Conservation (phyloP, 2,888 invertebrate genomes). For the Ischnus inquisitorius region DNA sequence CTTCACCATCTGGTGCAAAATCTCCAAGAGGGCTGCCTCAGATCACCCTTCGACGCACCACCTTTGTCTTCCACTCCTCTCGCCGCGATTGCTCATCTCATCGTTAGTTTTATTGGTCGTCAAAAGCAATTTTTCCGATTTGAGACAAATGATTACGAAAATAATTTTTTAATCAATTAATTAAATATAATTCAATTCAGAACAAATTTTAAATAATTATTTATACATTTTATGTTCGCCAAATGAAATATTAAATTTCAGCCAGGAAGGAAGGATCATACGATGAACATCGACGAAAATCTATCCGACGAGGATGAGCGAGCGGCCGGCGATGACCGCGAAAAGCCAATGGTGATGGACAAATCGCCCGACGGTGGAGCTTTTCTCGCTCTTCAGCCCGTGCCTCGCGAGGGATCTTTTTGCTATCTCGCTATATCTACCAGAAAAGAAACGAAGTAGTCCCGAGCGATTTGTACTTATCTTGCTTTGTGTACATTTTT, state of each 20-base stretch:
- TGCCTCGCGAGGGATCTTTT: slow-evolving; percentile 87
- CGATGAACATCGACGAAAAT: slow-evolving; percentile 67
- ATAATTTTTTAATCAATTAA: no score
- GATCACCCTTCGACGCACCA: slow-evolving; percentile 70
- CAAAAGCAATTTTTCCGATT: no score
- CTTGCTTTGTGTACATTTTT: background rate
- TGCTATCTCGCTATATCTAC: slow-evolving; percentile 87
- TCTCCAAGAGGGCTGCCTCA: slow-evolving; percentile 71
- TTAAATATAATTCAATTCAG: no score
- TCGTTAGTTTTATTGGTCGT: slow-evolving; percentile 83
- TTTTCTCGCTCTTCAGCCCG: slow-evolving; percentile 87
- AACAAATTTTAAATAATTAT: no score
- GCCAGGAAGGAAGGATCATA: slow-evolving; percentile 70
- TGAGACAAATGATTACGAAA: no score
- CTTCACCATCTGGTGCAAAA: slow-evolving; percentile 81
- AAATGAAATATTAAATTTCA: slow-evolving; percentile 22
- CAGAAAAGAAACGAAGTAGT: slow-evolving; percentile 57
- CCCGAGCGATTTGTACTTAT: slow-evolving; percentile 6
- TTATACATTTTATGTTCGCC: no score
- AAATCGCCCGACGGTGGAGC: slow-evolving; percentile 87
- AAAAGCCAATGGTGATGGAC: slow-evolving; percentile 85
- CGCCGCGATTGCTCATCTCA: slow-evolving; percentile 83
- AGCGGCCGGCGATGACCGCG: slow-evolving; percentile 46
- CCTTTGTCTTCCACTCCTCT: slow-evolving; percentile 61
- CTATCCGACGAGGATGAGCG: slow-evolving; percentile 49